Base-by-base conservation (phyloP, 2,888 invertebrate genomes). In the Ophion obscuratus region DNA sequence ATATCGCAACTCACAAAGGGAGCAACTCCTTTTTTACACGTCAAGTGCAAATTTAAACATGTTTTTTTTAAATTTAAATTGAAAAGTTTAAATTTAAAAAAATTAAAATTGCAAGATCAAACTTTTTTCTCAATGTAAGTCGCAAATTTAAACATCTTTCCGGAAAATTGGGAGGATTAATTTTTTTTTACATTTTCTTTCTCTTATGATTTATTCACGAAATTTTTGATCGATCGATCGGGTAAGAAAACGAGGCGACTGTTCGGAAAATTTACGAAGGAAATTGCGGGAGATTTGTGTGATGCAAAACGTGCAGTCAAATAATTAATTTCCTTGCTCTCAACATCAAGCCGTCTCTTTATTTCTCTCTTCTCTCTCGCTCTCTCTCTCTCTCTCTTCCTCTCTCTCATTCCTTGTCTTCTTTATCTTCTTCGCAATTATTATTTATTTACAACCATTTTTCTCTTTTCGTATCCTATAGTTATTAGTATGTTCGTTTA, bases 361-460 rank as follows among this genome's bases (percentile, higher is more conserved):
- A 90, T 90, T 79, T 20, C 5, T 40, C 44, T 53, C 7, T 31
- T 7, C 66, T 44, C n/a, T 62, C 40, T 40, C 40, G 1, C 40
- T 7, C 40, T 40, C 6, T 47, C 11, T 75, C 14, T 36, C 36
- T 31, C 47, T 47, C 44, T 24, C 20, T 47, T 11, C 75, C 47
- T 64, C 91, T 91, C 90, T 90, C 87, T 91, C 90, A 91, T 92
- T 92, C 82, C 82, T 88, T 91, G 92, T 92, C 91, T 90, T 70
- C 75, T 68, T 77, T 86, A 40, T 40, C 40, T 64, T 89, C 90
- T 90, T 90, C 91, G 89, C 89, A 89, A 83, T 84, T 92, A 91
- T 93, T 92, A 93, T 92, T 93, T 93, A 93, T 93, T 81, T 93
- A 93, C 93, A 93, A 92, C 91, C 92, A 92, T 89, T 81, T 78